Evolutionary conservation across 2,113 vertebrate species (phyloP).

Genomic region (Aptenodytes patagonicus): DNA sequence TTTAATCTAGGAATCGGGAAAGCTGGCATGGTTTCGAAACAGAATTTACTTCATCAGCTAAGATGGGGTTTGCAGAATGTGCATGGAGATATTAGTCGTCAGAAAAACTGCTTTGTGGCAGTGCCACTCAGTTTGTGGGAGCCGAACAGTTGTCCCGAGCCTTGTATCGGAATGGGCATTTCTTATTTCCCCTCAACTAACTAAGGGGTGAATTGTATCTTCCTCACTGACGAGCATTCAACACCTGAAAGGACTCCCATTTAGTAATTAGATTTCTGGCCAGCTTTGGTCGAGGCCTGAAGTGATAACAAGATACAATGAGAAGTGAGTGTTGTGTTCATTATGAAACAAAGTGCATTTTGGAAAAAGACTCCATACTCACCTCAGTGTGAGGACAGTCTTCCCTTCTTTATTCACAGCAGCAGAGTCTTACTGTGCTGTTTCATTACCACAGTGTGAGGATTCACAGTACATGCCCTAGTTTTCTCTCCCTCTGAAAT

Average conservation of each 20-base stretch:
- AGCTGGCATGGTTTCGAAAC: background rate
- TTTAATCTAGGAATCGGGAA: background rate
- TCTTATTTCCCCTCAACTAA: background rate
- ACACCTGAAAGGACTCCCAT: background rate
- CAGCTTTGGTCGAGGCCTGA: background rate
- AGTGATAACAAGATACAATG: background rate
- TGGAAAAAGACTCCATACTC: background rate
- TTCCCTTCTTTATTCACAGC: background rate
- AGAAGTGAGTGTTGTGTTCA: background rate
- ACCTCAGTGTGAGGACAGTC: background rate
- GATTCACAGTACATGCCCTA: background rate
- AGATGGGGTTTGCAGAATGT: background rate
- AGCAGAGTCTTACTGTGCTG: background rate
- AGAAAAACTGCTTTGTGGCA: background rate
- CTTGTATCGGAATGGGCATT: background rate
- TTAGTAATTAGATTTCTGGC: background rate
- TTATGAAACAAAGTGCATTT: background rate
- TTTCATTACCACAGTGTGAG: background rate
- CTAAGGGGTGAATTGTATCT: background rate
- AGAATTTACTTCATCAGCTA: background rate
- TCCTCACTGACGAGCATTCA: background rate
- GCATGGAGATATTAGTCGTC: background rate
- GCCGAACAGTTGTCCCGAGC: rapidly evolving
- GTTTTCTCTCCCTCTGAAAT: background rate
- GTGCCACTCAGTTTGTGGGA: rapidly evolving